Percentiles rank a stretch among this genome's conserved stretches.
phyloP scores from a whole-genome alignment of 2,113 vertebrate species.

The Neoarius graeffei region DNA sequence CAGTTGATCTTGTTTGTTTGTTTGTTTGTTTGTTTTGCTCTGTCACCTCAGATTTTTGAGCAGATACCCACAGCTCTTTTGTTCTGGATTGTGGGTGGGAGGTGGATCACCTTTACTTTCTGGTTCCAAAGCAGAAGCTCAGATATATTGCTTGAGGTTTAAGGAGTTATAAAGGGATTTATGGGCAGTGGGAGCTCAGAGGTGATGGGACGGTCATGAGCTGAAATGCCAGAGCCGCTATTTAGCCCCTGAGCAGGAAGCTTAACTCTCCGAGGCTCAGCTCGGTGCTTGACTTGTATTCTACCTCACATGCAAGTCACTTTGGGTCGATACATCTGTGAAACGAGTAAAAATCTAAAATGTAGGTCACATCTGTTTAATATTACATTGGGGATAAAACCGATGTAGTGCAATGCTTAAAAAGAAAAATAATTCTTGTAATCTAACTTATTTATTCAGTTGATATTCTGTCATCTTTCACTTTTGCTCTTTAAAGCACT shows the following conservation, averaged over 20 bases:
- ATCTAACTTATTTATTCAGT: background rate
- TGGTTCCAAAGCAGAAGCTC: background rate
- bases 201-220: background rate
- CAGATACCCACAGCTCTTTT: background rate
- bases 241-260: background rate
- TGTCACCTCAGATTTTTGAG: background rate
- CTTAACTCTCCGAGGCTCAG: background rate
- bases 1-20: too few species aligned
- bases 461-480: background rate
- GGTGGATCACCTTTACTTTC: background rate
- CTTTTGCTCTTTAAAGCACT: background rate
- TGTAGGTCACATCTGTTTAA: constrained; percentile 24
- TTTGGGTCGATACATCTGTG: background rate
- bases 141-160: background rate
- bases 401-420: background rate
- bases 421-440: background rate
- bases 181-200: background rate
- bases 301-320: background rate
- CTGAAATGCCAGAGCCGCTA: background rate
- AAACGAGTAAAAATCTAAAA: background rate
- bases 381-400: background rate
- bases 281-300: background rate
- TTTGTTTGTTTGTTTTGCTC: background rate
- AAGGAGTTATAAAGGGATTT: background rate
- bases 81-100: background rate